Base-by-base conservation (phyloP, 2,888 invertebrate species). In the Aleiodes alternator region DNA sequence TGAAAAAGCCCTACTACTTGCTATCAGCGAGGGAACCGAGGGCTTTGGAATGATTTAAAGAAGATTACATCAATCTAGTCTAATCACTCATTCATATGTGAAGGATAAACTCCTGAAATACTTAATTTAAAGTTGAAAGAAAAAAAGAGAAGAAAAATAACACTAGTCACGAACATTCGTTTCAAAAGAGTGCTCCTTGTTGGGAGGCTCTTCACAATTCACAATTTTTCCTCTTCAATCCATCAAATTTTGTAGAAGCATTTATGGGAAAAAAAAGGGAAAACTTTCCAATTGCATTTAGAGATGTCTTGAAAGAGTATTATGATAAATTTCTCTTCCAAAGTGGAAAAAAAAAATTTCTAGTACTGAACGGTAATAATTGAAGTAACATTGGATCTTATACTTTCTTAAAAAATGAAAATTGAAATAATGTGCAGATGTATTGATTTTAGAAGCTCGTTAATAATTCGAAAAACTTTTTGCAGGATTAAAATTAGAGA, bases 11-110 rank as follows among this genome's bases (percentile, higher is more conserved):
- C 91, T 98, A 74, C 92, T 97, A 12, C 91, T 97, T 90, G 97
- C 98, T 81, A 97, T 98, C 89, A 97, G 96, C 90, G 98, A 98
- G 91, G 98, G 98, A 57, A 96, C 95, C 50, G 98, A 98, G 92
- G 98, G 98, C 11, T 98, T 98, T 90, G 96, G 96, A 78, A 92
- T 95, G 92, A 93, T 93, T 81, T 93, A 90, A 90, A 90, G 76
- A 64, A 64, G 57, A 72, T 31, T 66, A 50, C 11, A 73, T 73
- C 11, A 61, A 77, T 77, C 80, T 83, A 82, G 82, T 83, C 78
- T 76, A 78, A 77, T 71, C 53, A 69, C 70, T 66, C 12, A 53
- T 55, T 69, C 38, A 16, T 34, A 38, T 16, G 14, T 23, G 8
- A 55, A 55, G 55, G 16, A 55, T 55, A 55, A 55, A 1, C 55